phyloP scores from a whole-genome alignment of 2,797 vertebrate species.

The Melanotaenia parkinsoni region DNA sequence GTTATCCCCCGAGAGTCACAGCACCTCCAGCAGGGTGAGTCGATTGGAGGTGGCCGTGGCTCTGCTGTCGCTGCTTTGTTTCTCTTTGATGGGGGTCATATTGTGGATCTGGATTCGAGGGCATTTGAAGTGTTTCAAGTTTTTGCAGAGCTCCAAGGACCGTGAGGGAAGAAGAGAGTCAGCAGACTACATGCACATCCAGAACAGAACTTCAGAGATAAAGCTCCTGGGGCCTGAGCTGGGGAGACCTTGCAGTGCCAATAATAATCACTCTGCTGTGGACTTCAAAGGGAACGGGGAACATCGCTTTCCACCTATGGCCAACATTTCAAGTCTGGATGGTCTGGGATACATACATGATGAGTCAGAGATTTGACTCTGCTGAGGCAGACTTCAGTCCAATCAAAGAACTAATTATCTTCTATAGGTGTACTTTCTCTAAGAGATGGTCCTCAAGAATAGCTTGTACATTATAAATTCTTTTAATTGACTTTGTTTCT shows the following conservation, averaged over 20 bases:
- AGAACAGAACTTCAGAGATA: slow-evolving; percentile 64
- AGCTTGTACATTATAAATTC: slow-evolving; percentile 38
- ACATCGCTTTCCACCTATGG: slow-evolving; percentile 66
- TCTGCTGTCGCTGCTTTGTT: slow-evolving; percentile 70
- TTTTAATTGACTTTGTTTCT: slow-evolving; percentile 34
- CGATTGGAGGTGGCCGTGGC: slow-evolving; percentile 68
- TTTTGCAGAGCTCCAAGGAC: slow-evolving; percentile 7
- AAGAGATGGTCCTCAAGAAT: not conserved
- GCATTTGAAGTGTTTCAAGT: slow-evolving; percentile 38
- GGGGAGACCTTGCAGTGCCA: slow-evolving; percentile 56
- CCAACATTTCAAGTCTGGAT: slow-evolving; percentile 73
- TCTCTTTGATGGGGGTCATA: slow-evolving; percentile 67
- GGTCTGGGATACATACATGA: slow-evolving; percentile 81
- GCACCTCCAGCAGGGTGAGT: slow-evolving; percentile 32
- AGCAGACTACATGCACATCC: slow-evolving; percentile 64
- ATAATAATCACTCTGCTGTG: slow-evolving; percentile 74
- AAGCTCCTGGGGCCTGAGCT: slow-evolving; percentile 54
- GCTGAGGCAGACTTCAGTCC: slow-evolving; percentile 38
- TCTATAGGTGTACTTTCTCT: slow-evolving; percentile 27
- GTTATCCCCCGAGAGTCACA: slow-evolving; percentile 18
- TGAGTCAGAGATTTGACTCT: slow-evolving; percentile 83
- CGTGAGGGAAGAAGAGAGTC: slow-evolving; percentile 52
- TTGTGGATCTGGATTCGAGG: slow-evolving; percentile 68
- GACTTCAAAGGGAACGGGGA: slow-evolving; percentile 75
- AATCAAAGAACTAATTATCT: slow-evolving; percentile 38